Conservation (phyloP, 2,113 vertebrate genomes). For the Sinocyclocheilus rhinocerous region DNA sequence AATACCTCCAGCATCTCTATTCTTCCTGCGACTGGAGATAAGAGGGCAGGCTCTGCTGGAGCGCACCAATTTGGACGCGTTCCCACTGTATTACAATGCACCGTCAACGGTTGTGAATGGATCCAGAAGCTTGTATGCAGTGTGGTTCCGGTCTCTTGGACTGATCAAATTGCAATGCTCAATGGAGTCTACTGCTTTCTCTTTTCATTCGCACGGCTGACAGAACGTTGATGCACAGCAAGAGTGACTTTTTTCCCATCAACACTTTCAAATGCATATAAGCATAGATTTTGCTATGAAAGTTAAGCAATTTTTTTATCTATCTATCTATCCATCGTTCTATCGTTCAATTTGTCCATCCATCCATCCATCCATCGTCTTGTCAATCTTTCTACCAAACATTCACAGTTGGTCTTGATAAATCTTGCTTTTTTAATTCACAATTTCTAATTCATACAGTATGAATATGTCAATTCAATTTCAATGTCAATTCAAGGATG, state of each 20-base stretch:
- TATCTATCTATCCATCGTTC: not conserved
- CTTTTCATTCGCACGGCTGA: too few relatives aligned
- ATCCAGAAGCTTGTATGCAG: slow-evolving; percentile 20
- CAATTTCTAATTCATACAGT: not conserved
- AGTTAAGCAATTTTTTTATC: too few relatives aligned
- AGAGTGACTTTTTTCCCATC: too few relatives aligned
- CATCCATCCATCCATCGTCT: not conserved
- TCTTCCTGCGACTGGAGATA: slow-evolving; percentile 66
- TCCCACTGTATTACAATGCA: slow-evolving; percentile 62
- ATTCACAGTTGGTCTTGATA: not conserved
- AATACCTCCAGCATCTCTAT: slow-evolving; percentile 57
- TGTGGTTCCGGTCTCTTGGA: not conserved
- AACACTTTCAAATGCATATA: too few relatives aligned
- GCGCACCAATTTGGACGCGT: slow-evolving; percentile 64
- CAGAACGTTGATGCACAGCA: too few relatives aligned
- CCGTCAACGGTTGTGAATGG: slow-evolving; percentile 45
- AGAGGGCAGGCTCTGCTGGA: slow-evolving; percentile 53
- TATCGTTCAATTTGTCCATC: not conserved
- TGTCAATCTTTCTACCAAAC: not conserved
- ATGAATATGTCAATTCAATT: not conserved
- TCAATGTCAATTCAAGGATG: not conserved
- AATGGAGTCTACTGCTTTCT: not conserved
- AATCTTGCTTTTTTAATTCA: not conserved
- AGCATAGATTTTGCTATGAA: too few relatives aligned
- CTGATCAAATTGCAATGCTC: slow-evolving; percentile 1